Evolutionary conservation across 2,888 invertebrate genomes (phyloP), one percentile per base, ranked within the genome.

Genomic region (Carterocephalus palaemon): DNA sequence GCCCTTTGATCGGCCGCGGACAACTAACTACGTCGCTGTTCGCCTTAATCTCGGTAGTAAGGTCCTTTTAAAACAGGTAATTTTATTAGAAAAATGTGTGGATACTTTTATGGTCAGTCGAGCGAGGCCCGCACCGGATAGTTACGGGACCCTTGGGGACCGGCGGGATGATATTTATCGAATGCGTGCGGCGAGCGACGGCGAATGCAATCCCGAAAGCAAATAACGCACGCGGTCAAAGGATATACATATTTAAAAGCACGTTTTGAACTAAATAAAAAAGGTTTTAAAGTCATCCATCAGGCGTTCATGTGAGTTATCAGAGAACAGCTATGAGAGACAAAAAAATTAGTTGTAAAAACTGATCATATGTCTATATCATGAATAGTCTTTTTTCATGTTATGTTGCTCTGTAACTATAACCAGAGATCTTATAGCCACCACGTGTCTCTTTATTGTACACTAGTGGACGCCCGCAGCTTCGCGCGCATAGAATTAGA

Each of bases 31-130:
- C 77, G 75, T 82, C 75, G 75, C 76, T 78, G 70, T 78, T 75
- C 69, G 78, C 81, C 84, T 85, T 85, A 86, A 86, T 85, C 85
- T 85, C 84, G 70, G 81, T 80, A 85, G 80, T 83, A 82, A 81
- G 76, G 75, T 85, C 77, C 84, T 83, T 84, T 85, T 83, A 85
- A 85, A 85, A 84, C 83, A 83, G 80, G 85, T 85, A 85, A 85
- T 84, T 81, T 84, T 76, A 83, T 85, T 84, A 79, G 72, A 83
- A 84, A 83, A 82, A 79, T 75, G 75, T 75, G 75, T 75, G 69
- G 62, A 75, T 75, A 76, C 72, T 75, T 78, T 80, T 75, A 75
- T 74, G 78, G 75, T 74, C 75, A 79, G 73, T 72, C 73, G 73
- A 74, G 73, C 73, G 70, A 71, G 63, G 67, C 64, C 53, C 58